These are phyloP conservation scores for Oriolus oriolus DNA, from an alignment of 2,113 vertebrate genomes.

Conservation along the genomic window DNA sequence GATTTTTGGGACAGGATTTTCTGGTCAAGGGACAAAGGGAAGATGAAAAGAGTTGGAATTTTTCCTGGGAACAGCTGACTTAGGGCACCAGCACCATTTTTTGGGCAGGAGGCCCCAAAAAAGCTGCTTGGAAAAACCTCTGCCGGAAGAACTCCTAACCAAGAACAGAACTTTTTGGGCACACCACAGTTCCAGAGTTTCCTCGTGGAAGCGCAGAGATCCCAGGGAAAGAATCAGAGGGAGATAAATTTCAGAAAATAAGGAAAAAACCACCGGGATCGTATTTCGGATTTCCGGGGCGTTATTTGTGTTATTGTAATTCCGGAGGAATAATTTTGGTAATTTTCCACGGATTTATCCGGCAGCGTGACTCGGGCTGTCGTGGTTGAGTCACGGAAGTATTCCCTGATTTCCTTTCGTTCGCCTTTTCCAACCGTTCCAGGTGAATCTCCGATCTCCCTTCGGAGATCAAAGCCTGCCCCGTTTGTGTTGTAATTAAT, in stretches of 20 bases:
- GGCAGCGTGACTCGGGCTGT: not conserved
- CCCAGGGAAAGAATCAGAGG: not conserved
- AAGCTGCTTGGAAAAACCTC: not conserved
- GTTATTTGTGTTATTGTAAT: not conserved
- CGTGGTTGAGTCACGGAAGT: not conserved
- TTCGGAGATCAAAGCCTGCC: slow-evolving; percentile 27
- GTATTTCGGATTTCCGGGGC: not conserved
- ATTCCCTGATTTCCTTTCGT: slow-evolving; percentile 10
- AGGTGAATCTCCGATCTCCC: not conserved
- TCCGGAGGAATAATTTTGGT: not conserved
- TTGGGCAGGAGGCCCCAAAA: not conserved
- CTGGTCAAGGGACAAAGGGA: fast-evolving
- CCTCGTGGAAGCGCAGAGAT: not conserved
- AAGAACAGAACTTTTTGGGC: not conserved
- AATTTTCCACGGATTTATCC: not conserved
- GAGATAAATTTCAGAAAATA: not conserved
- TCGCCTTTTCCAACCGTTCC: not conserved
- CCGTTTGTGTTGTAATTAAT: slow-evolving; percentile 39
- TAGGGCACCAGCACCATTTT: fast-evolving
- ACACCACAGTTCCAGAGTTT: not conserved
- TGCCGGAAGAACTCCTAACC: not conserved
- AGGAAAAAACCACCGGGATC: fast-evolving
- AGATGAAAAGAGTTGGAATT: not conserved
- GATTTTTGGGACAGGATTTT: not conserved
- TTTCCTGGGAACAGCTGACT: not conserved